These are phyloP conservation scores for Torymus auratus DNA, from an alignment of 2,888 invertebrate genomes.

Conservation along the genomic window DNA sequence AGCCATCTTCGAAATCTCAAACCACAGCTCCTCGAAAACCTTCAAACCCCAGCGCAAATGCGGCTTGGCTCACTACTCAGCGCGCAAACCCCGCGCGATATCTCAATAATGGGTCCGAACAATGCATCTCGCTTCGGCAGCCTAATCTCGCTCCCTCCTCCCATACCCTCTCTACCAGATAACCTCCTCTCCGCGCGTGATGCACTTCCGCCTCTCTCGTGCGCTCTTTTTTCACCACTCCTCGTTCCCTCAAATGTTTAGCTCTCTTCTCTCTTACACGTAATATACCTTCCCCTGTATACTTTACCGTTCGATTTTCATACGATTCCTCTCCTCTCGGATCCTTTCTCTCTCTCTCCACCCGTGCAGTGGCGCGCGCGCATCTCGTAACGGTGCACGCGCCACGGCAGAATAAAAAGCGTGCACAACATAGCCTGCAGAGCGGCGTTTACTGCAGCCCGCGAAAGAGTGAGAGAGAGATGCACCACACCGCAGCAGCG, in stretches of 20 bases:
- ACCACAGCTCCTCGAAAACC: neutral
- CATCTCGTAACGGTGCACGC: constrained; percentile 60
- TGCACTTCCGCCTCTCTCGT: constrained; percentile 13
- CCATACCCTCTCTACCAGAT: constrained; percentile 29
- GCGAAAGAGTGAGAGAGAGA: constrained; percentile 59
- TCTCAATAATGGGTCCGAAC: constrained; percentile 52
- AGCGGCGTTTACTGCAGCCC: constrained; percentile 66
- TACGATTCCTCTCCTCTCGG: constrained; percentile 14
- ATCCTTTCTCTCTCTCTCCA: constrained; percentile 5
- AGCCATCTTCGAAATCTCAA: too few species aligned
- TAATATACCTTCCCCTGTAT: neutral
- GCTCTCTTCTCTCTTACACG: neutral
- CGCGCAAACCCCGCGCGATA: constrained; percentile 17
- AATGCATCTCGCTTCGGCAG: constrained; percentile 18
- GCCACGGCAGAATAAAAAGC: constrained; percentile 67
- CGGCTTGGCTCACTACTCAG: neutral
- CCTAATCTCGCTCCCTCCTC: constrained; percentile 37
- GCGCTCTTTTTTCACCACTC: neutral
- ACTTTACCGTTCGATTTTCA: constrained; percentile 47
- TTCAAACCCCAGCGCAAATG: neutral
- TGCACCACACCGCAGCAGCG: constrained; percentile 53
- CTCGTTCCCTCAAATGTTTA: constrained; percentile 19
- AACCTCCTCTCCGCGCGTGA: constrained; percentile 15
- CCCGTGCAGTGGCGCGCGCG: constrained; percentile 36
- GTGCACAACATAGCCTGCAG: constrained; percentile 43